Base-by-base conservation (phyloP, 2,888 invertebrate genomes). In the Cheilosia variabilis region DNA sequence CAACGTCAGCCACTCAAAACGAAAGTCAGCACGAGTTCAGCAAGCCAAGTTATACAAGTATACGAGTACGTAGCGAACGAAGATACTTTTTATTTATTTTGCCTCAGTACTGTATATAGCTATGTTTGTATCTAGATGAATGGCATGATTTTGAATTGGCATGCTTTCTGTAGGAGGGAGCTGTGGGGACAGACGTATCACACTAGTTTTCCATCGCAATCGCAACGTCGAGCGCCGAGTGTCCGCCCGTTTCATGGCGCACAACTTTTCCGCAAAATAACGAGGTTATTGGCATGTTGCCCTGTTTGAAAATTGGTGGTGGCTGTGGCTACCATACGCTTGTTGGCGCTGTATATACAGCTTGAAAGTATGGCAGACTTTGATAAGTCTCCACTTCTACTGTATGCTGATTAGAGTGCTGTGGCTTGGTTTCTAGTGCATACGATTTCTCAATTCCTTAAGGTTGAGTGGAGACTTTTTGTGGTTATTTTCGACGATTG, bases 211-310 rank as follows among this genome's bases (percentile, higher is more conserved):
- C 69, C 80, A 80, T 80, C 69, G 84, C 69, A 80, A 80, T 80
- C 69, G 84, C 69, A 80, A 55, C 55, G 52, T 47, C 72, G 58
- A 75, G 83, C 68, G 71, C 80, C 66, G 60, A 84, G 65, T 84
- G 78, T 66, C 43, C 69, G 63, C 31, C 73, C 63, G 63, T 55
- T 63, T 63, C 55, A 73, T 27, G 55, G 65, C 58, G 57, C 79
- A 84, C 68, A 78, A 73, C 68, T 78, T 84, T 79, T 83, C 66
- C 63, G 62, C 68, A 24, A 57, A 52, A 63, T 65, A 77, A 80
- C 72, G 86, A 86, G 86, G 81, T 86, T 86, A 81, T 86, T 86
- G 86, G 86, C 86, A 86, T 81, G 57, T 77, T 81, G 86, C 86
- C 86, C 76, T 81, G 86, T 62, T 86, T 86, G 86, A 77, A 77